Conservation (phyloP, 2,888 invertebrate species). For the Calameuta filiformis region DNA sequence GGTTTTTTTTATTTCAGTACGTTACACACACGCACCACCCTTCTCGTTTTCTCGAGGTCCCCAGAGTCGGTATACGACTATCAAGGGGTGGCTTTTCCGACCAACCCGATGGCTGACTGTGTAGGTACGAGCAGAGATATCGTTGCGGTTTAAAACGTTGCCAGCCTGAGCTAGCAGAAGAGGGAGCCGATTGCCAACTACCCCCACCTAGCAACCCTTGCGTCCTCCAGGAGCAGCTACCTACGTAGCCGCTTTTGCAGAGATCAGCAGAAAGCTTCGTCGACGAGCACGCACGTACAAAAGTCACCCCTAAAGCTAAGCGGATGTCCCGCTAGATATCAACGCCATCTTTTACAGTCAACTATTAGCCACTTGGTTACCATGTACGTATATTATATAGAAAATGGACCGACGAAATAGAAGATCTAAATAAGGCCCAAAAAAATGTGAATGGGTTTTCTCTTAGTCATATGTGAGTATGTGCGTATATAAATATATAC, state of each 20-base stretch:
- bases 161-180: slow-evolving; percentile 20
- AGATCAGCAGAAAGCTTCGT: slow-evolving; percentile 61
- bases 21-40: slow-evolving; percentile 30
- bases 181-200: slow-evolving; percentile 17
- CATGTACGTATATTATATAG: neutral
- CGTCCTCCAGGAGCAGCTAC: slow-evolving; percentile 39
- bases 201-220: slow-evolving; percentile 8
- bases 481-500: too few species aligned
- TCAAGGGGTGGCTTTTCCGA: neutral
- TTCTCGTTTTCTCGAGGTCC: slow-evolving; percentile 45
- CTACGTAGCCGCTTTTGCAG: slow-evolving; percentile 55
- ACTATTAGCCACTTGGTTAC: neutral
- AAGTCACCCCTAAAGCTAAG: neutral
- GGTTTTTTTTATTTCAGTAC: neutral
- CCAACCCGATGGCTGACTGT: slow-evolving; percentile 28
- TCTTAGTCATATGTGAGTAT: neutral
- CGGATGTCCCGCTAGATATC: neutral
- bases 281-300: slow-evolving; percentile 25
- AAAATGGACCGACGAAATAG: neutral
- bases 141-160: slow-evolving; percentile 64
- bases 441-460: neutral
- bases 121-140: slow-evolving; percentile 55
- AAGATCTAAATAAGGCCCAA: neutral
- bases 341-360: neutral
- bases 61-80: slow-evolving; percentile 27